Base-by-base conservation (phyloP, 2,888 invertebrate genomes). In the Dryobotodes eremita region DNA sequence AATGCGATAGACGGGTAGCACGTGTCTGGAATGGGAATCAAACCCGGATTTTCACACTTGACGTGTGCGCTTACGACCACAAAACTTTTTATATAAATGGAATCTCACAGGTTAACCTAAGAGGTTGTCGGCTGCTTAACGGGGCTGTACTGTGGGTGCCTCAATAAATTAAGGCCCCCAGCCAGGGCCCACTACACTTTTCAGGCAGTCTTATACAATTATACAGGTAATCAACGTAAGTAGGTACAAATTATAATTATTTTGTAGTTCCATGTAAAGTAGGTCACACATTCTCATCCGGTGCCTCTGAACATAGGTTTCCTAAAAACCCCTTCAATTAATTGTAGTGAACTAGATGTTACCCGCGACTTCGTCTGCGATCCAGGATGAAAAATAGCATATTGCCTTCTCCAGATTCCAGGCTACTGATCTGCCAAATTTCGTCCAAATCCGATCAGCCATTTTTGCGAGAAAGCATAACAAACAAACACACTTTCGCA, bases 11-110 rank as follows among this genome's bases (percentile, higher is more conserved):
- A 36, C 61, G 1, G 0, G 23, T 13, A n/a, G 61, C 31, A 17
- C 81, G 81, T 78, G 81, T 26, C 17, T 72, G 50, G 2, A 62
- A 48, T 78, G 61, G 61, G 48, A 81, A 79, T 26, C 78, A 7
- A 81, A 81, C 72, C 78, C 53, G 61, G 77, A 80, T 31, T 15
- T 53, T 15, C 7, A 72, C 42, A 36, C 15, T 50, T 17, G 23
- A 42, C 26, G 36, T n/a, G 11, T 55, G 55, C 11, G 3, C 13
- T 13, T 31, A 31, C 50, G 68, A 59, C 31, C 36, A 69, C 17
- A 5, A 6, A 46, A 23, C 15, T 36, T 17, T 36, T 42, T 42
- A 4, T 42, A 42, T 42, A 42, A 36, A 36, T 36, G 31, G 31
- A 1, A 36, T 36, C 31, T 36, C 3, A 3, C 31, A 36, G 31